Percentiles rank a stretch among this genome's conserved stretches.
Conservation (phyloP, 2,888 invertebrate species). For the Acleris sparsana region DNA sequence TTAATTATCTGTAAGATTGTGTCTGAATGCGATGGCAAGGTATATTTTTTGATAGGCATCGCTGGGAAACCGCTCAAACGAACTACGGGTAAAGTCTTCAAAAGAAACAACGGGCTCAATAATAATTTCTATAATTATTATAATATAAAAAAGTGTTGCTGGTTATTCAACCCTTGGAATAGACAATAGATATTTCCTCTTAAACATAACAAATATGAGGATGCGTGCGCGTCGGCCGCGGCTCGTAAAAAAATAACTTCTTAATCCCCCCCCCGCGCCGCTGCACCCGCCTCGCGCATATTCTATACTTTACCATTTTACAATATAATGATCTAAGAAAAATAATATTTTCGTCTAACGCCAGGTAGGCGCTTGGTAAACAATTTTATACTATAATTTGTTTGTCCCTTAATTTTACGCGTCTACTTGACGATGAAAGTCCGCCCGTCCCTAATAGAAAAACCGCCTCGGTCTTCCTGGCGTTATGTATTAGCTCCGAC, state of each 20-base stretch:
- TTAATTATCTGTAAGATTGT: too few relatives aligned
- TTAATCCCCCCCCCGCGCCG: conserved; percentile 52
- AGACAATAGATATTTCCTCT: conserved; percentile 84
- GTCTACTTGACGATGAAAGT: conserved; percentile 66
- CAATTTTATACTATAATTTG: conserved; percentile 81
- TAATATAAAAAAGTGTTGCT: conserved; percentile 85
- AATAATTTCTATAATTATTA: conserved; percentile 85
- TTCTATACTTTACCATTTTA: conserved; percentile 76
- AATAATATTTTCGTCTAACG: conserved; percentile 83
- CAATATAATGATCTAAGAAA: conserved; percentile 84
- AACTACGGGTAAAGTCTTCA: conserved; percentile 21
- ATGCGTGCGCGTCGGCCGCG: conserved; percentile 39
- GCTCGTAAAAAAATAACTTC: conserved; percentile 79
- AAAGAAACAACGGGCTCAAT: conserved; percentile 71
- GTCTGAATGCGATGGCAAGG: too few relatives aligned
- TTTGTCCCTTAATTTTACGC: conserved; percentile 73
- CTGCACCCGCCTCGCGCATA: conserved; percentile 51
- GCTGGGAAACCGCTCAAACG: too few relatives aligned
- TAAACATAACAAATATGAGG: conserved; percentile 81
- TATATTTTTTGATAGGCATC: too few relatives aligned
- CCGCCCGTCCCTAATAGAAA: conserved; percentile 38
- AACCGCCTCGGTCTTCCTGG: not conserved
- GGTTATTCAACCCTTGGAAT: conserved; percentile 82
- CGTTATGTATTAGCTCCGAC: conserved; percentile 3
- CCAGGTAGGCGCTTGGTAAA: conserved; percentile 75